These are phyloP conservation scores for Bombus consobrinus DNA, from an alignment of 1,140 invertebrate species.

Conservation along the genomic window DNA sequence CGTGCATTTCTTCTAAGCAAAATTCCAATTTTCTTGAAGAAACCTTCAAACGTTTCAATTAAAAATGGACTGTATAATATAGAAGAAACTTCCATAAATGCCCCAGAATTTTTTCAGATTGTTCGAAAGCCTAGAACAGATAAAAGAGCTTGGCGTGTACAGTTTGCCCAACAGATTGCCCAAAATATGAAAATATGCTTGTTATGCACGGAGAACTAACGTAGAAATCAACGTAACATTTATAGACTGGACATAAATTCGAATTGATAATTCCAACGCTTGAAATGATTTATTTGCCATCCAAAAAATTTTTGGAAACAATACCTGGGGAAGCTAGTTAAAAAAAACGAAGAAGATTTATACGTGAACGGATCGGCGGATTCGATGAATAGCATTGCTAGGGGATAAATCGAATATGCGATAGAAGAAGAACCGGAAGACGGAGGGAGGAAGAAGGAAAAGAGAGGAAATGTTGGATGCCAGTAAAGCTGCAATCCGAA, in stretches of 20 bases:
- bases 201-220: no score
- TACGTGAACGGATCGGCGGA: neutral
- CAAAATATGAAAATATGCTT: no score
- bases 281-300: neutral
- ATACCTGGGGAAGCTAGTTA: neutral
- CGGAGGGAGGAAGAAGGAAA: neutral
- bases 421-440: neutral
- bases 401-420: constrained; percentile 3
- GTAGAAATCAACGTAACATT: no score
- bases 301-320: neutral
- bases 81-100: neutral
- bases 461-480: neutral
- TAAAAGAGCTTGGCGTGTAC: no score
- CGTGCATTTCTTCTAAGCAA: neutral
- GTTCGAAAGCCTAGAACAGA: neutral
- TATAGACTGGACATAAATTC: no score
- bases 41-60: neutral
- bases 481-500: constrained; percentile 3
- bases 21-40: neutral
- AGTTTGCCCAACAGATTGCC: no score
- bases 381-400: neutral
- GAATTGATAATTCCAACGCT: no score
- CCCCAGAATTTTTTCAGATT: neutral
- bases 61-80: neutral
- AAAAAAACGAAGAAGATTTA: neutral